Base-by-base conservation (phyloP, 1,140 invertebrate genomes). In the Aricia agestis region DNA sequence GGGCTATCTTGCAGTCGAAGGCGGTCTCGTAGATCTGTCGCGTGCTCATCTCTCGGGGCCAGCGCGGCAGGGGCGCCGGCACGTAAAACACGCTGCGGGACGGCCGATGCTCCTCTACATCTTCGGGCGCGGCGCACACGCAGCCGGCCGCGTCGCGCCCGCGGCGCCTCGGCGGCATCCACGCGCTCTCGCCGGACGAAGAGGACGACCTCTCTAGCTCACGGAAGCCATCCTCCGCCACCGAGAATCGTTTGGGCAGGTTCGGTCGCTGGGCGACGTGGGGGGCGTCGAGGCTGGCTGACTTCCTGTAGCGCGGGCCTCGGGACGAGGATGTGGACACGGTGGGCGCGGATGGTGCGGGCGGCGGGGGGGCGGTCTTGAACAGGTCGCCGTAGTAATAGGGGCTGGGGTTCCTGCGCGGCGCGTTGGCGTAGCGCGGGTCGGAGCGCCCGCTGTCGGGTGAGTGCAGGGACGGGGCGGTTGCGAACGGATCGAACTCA, bases 1-100 rank as follows among this genome's bases (percentile, higher is more conserved):
- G 94, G 79, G 94, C 95, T 81, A 97, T 94, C 85, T 96, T 96
- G 83, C 96, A 97, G 85, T 97, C 97, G 88, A 97, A 97, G 58
- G 97, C 97, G 52, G 97, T 97, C 89, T 97, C 97, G 83, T 97
- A 97, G 41, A 97, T 93, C 85, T 96, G 95, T 77, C 95, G 93
- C 74, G 91, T 89, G 71, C 89, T 88, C 92, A 92, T 92, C 78
- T 92, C 90, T 95, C 94, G 82, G 93, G 89, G 89, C 89, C 89
- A 91, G 93, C 77, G 94, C 93, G 95, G 95, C 95, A 82, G 93
- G 91, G 93, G 93, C 78, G 93, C 90, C 81, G 93, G 93, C 81
- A 94, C 92, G 80, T 93, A 94, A 87, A 94, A 93, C 71, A 93
- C 92, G 84, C 93, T 93, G 69, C 93, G 93, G 83, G 93, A 92